phyloP scores from a whole-genome alignment of 2,113 vertebrate genomes.

The Polypterus senegalus region DNA sequence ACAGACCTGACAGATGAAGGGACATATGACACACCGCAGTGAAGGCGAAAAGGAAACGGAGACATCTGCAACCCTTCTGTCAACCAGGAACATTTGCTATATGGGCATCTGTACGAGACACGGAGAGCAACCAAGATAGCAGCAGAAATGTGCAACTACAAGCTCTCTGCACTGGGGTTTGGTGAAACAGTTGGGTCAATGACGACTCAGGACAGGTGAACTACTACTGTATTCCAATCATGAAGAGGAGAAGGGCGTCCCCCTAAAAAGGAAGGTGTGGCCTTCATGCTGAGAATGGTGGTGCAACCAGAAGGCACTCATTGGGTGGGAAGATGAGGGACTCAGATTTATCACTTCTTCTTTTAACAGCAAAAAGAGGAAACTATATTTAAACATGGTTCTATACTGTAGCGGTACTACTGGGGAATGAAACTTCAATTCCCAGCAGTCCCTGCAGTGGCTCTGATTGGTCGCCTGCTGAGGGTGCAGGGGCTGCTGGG shows the following conservation, averaged over 20 bases:
- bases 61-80: background rate
- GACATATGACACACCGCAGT: background rate
- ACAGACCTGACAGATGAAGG: background rate
- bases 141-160: constrained; percentile 1
- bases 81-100: background rate
- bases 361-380: background rate
- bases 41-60: background rate
- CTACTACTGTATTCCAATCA: background rate
- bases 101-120: background rate
- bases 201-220: background rate
- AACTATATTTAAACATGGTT: background rate
- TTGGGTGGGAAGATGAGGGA: background rate
- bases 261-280: background rate
- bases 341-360: background rate
- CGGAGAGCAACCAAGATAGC: background rate
- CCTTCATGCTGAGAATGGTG: background rate
- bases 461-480: too few species aligned
- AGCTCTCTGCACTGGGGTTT: background rate
- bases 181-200: background rate
- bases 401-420: background rate
- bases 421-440: too few species aligned
- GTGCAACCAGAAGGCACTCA: background rate
- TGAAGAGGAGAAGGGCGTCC: background rate
- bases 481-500: too few species aligned
- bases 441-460: too few species aligned